Evolutionary conservation across 1,140 invertebrate genomes (phyloP).

Genomic region (Pomacea maculata): DNA sequence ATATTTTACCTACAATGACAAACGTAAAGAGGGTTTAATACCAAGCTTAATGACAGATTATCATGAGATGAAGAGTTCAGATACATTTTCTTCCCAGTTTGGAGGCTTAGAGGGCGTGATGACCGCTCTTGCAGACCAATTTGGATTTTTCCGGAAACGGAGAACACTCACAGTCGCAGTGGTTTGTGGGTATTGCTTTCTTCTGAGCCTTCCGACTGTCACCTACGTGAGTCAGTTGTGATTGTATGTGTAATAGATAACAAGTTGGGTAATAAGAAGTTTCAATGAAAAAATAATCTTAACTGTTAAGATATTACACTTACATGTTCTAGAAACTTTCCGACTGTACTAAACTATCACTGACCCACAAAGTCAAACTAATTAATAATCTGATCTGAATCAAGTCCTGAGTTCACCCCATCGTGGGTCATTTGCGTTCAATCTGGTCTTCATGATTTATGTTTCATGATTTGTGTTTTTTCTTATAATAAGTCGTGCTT

Average conservation of each 20-base stretch:
- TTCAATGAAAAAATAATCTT: neutral
- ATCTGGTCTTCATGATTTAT: neutral
- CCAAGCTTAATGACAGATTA: too few species aligned
- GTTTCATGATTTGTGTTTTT: neutral
- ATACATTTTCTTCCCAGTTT: conserved; percentile 67
- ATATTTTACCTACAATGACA: too few species aligned
- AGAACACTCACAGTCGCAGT: conserved; percentile 74
- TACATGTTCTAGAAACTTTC: too few species aligned
- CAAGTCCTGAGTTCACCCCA: too few species aligned
- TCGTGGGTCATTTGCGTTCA: too few species aligned
- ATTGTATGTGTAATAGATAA: neutral
- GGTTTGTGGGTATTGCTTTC: conserved; percentile 81
- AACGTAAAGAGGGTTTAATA: too few species aligned
- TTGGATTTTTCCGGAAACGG: conserved; percentile 72
- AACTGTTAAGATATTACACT: neutral
- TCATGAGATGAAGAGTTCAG: too few species aligned
- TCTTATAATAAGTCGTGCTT: neutral
- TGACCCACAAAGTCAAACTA: neutral
- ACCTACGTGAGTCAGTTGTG: conserved; percentile 79
- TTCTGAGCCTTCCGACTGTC: conserved; percentile 88
- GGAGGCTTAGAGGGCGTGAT: conserved; percentile 79
- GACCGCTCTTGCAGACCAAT: conserved; percentile 78
- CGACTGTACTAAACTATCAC: neutral
- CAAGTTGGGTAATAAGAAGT: neutral
- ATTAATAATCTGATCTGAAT: too few species aligned